Conservation (phyloP, 2,113 vertebrate species). For the Xerus inauris region DNA sequence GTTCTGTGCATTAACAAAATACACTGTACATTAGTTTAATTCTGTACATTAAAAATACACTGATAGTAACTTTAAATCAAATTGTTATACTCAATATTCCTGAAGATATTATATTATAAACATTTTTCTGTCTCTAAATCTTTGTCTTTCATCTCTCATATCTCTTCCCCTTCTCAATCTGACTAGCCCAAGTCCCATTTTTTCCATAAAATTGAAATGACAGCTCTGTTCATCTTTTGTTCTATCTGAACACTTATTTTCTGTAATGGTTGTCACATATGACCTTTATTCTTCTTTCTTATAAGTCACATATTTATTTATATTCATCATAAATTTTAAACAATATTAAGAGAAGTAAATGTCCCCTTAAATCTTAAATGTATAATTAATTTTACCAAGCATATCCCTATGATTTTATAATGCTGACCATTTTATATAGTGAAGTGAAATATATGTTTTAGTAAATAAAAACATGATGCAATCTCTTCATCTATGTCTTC, state of each 20-base stretch:
- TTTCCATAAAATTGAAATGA: not conserved
- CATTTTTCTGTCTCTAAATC: not conserved
- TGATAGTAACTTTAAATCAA: not conserved
- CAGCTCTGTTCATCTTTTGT: not conserved
- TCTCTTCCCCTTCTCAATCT: not conserved
- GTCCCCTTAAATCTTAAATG: not conserved
- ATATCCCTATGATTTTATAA: not conserved
- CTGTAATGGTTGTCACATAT: not conserved
- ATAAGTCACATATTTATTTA: not conserved
- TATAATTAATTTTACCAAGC: conserved; percentile 36
- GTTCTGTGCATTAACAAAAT: not conserved
- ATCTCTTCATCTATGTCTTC: not conserved
- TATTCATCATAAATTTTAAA: conserved; percentile 44
- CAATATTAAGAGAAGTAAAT: conserved; percentile 42
- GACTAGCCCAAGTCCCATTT: not conserved
- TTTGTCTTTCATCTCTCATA: not conserved
- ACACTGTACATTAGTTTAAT: not conserved
- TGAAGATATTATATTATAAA: not conserved
- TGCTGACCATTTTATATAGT: conserved; percentile 1
- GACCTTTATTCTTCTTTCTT: conserved; percentile 25
- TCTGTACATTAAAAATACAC: not conserved
- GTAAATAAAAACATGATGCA: conserved; percentile 6
- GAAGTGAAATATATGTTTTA: not conserved
- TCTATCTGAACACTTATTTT: not conserved
- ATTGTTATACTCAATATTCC: not conserved